phyloP scores from a whole-genome alignment of 2,888 invertebrate species.

The Candidula unifasciata region DNA sequence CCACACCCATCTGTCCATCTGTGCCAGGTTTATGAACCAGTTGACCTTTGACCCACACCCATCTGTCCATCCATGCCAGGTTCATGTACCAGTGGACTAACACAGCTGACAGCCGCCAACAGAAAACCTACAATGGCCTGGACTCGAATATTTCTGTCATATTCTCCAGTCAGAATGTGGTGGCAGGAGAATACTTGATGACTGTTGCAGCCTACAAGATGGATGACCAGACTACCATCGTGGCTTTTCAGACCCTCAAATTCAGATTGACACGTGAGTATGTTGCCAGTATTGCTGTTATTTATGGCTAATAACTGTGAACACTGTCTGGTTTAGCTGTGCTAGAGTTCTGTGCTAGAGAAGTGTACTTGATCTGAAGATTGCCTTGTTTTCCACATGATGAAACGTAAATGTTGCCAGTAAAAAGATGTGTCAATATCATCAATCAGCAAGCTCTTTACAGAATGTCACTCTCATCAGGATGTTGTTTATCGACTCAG shows the following conservation, averaged over 20 bases:
- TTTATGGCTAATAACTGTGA: too few relatives aligned
- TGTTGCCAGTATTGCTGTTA: too few relatives aligned
- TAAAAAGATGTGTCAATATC: too few relatives aligned
- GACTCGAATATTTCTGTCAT: constrained; percentile 7
- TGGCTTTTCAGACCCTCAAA: constrained; percentile 38
- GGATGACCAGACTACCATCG: constrained; percentile 21
- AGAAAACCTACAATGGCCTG: constrained; percentile 36
- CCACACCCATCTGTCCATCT: too few relatives aligned
- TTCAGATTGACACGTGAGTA: constrained; percentile 54
- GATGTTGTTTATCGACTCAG: too few relatives aligned
- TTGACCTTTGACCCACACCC: neutral
- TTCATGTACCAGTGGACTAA: constrained; percentile 58
- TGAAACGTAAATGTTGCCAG: too few relatives aligned
- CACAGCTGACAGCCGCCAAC: constrained; percentile 43
- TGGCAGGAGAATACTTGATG: constrained; percentile 49
- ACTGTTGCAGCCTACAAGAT: constrained; percentile 51
- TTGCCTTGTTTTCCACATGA: too few relatives aligned
- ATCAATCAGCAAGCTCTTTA: too few relatives aligned
- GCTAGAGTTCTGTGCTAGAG: too few relatives aligned
- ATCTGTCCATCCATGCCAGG: constrained; percentile 1
- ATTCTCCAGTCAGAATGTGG: constrained; percentile 15
- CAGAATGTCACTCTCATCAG: too few relatives aligned
- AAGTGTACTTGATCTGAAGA: too few relatives aligned
- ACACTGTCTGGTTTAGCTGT: too few relatives aligned
- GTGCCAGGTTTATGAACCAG: neutral